Conservation (phyloP, 1,140 invertebrate genomes). For the Diuraphis noxia region DNA sequence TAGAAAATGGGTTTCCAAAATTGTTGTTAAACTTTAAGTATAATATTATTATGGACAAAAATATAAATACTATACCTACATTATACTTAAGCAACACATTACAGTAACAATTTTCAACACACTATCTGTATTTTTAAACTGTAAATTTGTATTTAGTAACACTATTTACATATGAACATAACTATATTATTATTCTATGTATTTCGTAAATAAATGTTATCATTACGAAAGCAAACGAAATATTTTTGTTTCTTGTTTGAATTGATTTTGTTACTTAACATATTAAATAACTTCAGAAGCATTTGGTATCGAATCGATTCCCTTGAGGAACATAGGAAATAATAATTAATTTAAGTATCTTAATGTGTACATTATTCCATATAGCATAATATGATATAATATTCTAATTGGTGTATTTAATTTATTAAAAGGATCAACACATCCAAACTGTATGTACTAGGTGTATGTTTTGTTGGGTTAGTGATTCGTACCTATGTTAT, state of each 20-base stretch:
- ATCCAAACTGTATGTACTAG: neutral
- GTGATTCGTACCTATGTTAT: neutral
- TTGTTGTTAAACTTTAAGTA: neutral
- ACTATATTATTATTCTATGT: neutral
- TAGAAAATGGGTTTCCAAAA: neutral
- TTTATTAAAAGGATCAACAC: neutral
- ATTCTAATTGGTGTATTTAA: neutral
- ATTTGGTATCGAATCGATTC: neutral
- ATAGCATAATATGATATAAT: neutral
- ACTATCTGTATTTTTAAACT: neutral
- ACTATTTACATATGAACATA: neutral
- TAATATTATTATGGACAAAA: neutral
- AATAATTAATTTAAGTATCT: neutral
- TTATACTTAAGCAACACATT: neutral
- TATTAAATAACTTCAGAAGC: neutral
- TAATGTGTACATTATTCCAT: neutral
- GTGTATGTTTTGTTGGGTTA: neutral
- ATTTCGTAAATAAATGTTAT: neutral
- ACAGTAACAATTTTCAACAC: too few relatives aligned
- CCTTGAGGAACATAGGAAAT: neutral
- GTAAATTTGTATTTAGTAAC: neutral
- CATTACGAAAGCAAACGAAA: neutral
- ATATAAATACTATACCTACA: neutral
- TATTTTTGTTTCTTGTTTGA: neutral
- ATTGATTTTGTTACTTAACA: neutral